Base-by-base conservation (phyloP, 2,113 vertebrate species). In the Paramisgurnus dabryanus region DNA sequence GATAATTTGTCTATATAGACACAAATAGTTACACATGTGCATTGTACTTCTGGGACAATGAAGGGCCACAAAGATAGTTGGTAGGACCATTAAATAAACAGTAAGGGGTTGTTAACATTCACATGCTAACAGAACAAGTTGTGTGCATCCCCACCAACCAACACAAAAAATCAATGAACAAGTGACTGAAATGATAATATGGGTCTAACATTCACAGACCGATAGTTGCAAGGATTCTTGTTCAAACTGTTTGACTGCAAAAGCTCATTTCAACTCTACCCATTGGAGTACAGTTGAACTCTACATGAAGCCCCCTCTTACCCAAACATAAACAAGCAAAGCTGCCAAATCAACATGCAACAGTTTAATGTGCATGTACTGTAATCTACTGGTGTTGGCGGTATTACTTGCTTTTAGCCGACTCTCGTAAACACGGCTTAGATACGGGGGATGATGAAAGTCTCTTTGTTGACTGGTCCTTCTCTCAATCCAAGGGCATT, bases 401-500 rank as follows among this genome's bases (percentile, higher is more conserved):
- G 9, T 60, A 69, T 4, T 61, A 41, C 67, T 50, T 8, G 1
- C 43, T 68, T 63, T 22, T 40, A 40, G 50, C 8, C 13, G 4
- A 74, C 67, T 70, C 68, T 84, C 81, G 71, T 77, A 86, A 87
- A 82, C 85, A 50, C 76, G 47, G 81, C 79, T 80, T 2, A 74
- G 49, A 49, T 79, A 39, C 27, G 67, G 43, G 68, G 66, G 67
- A 69, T 70, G 79, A 65, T 71, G 15, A 22, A 70, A 79, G 80
- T 77, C 57, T 39, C 55, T 61, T 53, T 40, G 49, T 50, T 79
- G 65, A 58, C 75, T 47, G 81, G 84, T 86, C 84, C 80, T 88
- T 80, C 83, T 84, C 84, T 86, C 68, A n/a, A 87, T 89, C 83
- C 88, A 89, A 84, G 86, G 86, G 90, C 88, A 88, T 90, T 87